Evolutionary conservation across 2,113 vertebrate species (phyloP).

Genomic region (Antigone vipio): DNA sequence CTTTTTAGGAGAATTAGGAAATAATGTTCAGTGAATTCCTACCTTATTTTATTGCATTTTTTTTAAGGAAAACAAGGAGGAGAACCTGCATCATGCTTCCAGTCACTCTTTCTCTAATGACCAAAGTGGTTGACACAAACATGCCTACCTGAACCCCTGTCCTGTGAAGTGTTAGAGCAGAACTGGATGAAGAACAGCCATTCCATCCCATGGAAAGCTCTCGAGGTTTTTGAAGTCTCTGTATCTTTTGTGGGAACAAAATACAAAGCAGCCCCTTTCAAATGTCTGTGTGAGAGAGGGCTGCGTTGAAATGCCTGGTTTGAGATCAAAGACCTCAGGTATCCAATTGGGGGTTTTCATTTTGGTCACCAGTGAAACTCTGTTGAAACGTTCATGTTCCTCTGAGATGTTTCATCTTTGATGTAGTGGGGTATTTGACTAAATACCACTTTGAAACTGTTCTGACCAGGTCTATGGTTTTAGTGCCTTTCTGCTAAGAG

Average conservation of each 20-base stretch:
- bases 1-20: background rate
- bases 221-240: background rate
- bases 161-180: background rate
- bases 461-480: background rate
- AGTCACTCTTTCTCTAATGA: background rate
- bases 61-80: background rate
- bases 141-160: background rate
- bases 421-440: background rate
- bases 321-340: background rate
- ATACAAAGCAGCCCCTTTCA: background rate
- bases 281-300: background rate
- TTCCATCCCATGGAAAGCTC: background rate
- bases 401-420: background rate
- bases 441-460: background rate
- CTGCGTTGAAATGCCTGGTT: fast-evolving
- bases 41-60: background rate
- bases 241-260: background rate
- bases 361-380: background rate
- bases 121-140: fast-evolving
- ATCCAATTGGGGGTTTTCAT: background rate
- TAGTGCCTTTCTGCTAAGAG: background rate
- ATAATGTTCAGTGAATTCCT: background rate
- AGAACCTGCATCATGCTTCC: background rate
- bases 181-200: background rate
- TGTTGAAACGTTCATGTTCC: background rate